Percentiles rank a stretch among this genome's conserved stretches.
Conservation (phyloP, 2,113 vertebrate genomes). For the Girardinichthys multiradiatus region DNA sequence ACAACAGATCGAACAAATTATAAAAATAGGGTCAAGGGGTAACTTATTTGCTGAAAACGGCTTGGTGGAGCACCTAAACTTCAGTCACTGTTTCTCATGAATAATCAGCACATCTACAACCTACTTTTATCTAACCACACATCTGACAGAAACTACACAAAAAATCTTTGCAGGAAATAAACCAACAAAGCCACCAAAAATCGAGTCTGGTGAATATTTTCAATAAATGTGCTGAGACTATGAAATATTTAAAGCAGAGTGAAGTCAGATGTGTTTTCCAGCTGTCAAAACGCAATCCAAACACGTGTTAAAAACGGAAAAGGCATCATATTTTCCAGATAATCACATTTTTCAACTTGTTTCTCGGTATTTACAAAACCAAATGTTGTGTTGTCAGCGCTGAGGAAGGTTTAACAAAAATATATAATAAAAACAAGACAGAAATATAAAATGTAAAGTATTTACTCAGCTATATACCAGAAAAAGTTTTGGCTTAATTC, state of each 20-base stretch:
- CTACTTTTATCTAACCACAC: conserved; percentile 53
- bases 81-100: background rate
- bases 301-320: too few species aligned
- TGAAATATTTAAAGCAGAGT: too few species aligned
- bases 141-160: conserved; percentile 12
- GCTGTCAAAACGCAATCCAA: too few species aligned
- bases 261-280: too few species aligned
- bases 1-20: background rate
- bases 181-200: background rate
- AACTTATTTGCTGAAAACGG: conserved; percentile 10
- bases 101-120: conserved; percentile 24
- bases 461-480: too few species aligned
- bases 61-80: background rate
- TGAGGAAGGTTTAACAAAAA: background rate
- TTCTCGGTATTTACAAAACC: background rate
- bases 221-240: too few species aligned
- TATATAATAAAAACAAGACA: background rate
- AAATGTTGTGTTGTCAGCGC: background rate
- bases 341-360: too few species aligned
- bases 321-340: too few species aligned
- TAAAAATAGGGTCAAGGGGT: background rate
- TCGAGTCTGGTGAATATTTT: too few species aligned
- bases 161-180: background rate
- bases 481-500: too few species aligned
- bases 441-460: too few species aligned